A percentile compares a stretch with the other conserved stretches of the same genome.
These are phyloP conservation scores for Copidosoma floridanum DNA, from an alignment of 1,140 invertebrate species.

Conservation along the genomic window DNA sequence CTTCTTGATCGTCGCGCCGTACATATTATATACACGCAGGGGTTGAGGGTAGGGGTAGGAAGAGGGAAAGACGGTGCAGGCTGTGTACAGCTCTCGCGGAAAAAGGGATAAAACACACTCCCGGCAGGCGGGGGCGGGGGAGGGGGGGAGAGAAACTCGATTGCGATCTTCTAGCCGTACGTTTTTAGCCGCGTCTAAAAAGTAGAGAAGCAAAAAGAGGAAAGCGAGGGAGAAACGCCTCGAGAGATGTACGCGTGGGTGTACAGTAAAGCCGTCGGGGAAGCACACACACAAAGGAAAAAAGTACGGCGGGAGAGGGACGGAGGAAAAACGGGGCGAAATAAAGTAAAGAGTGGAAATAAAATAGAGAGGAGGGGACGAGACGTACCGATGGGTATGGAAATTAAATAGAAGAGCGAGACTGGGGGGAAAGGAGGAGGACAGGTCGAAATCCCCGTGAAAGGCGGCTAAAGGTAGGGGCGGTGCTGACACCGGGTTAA, in stretches of 20 bases:
- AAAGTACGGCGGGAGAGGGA: neutral
- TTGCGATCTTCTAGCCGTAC: neutral
- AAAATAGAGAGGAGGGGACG: neutral
- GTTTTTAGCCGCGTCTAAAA: no score
- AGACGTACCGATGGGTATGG: neutral
- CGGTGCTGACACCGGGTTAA: neutral
- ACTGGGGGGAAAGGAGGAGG: neutral
- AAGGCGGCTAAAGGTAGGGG: neutral
- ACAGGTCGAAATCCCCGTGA: neutral
- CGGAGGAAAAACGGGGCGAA: neutral
- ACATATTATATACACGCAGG: no score
- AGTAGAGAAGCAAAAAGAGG: no score
- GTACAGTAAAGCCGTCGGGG: no score
- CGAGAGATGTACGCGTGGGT: no score
- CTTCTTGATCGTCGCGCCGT: no score
- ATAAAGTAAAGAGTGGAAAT: constrained; percentile 3
- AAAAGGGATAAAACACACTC: neutral
- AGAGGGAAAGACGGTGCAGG: no score
- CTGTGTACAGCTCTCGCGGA: neutral
- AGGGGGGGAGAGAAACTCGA: neutral
- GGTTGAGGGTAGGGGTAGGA: no score
- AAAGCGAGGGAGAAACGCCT: neutral
- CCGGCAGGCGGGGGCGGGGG: neutral
- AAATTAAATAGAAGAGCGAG: no score
- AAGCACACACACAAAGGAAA: no score